Percentiles rank a stretch among this genome's conserved stretches.
These are phyloP conservation scores for Carollia perspicillata DNA, from an alignment of 2,113 vertebrate genomes.

Conservation along the genomic window DNA sequence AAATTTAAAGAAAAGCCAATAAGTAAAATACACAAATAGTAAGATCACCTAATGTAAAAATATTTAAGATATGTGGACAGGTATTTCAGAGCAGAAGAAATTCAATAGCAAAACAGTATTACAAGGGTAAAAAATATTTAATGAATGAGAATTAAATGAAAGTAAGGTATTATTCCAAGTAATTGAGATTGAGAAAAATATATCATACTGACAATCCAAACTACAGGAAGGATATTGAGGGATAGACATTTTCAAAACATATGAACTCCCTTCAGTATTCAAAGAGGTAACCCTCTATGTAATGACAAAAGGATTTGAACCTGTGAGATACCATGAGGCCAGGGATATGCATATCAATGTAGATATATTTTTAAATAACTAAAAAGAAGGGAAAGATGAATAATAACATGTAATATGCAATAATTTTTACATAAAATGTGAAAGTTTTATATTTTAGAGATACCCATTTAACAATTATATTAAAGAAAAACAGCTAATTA, in stretches of 20 bases:
- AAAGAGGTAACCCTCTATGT: background rate
- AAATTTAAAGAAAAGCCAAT: background rate
- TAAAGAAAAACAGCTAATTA: background rate
- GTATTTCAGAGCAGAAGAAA: background rate
- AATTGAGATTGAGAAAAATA: background rate
- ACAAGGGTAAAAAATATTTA: background rate
- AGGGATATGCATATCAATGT: background rate
- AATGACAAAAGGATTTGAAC: background rate
- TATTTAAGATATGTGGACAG: background rate
- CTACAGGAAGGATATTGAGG: rapidly evolving
- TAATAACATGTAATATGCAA: background rate
- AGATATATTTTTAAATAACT: background rate
- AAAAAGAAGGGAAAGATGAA: background rate
- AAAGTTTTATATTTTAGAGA: background rate
- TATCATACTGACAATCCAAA: background rate
- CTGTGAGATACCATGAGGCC: too few species aligned
- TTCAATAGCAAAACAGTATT: background rate
- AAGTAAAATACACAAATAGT: background rate
- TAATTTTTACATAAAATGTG: background rate
- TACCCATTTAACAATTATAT: background rate
- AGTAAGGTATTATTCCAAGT: background rate
- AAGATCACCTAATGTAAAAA: background rate
- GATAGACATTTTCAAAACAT: background rate
- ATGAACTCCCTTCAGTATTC: background rate
- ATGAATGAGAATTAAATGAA: background rate